Conservation (phyloP, 1,140 invertebrate species). For the Megalonaias nervosa region DNA sequence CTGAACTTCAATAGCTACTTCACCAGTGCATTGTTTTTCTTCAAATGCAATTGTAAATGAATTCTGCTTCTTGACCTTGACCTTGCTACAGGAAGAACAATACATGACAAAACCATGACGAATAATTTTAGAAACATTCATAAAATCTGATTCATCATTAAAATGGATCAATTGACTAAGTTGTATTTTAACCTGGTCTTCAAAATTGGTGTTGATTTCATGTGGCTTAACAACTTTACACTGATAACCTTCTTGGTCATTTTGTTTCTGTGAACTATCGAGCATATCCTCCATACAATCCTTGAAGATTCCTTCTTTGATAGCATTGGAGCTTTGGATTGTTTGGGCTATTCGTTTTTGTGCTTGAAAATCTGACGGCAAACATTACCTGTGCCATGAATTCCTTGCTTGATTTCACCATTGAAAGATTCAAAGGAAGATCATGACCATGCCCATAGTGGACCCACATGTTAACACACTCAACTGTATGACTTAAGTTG, state of each 20-base stretch:
- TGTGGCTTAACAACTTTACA: conserved; percentile 9
- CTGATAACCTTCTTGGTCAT: conserved; percentile 11
- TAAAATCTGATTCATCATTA: too few relatives aligned
- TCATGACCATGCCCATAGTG: too few relatives aligned
- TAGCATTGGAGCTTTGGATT: conserved; percentile 2
- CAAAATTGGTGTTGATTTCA: too few relatives aligned
- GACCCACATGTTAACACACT: too few relatives aligned
- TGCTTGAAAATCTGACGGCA: conserved; percentile 5
- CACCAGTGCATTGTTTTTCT: not conserved
- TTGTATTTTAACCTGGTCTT: too few relatives aligned
- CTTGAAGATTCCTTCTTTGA: conserved; percentile 5
- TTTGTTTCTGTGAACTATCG: conserved; percentile 32
- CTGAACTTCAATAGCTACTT: not conserved
- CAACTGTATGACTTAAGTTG: too few relatives aligned
- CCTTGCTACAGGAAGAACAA: conserved; percentile 17
- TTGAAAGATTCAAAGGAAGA: too few relatives aligned
- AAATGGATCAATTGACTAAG: too few relatives aligned
- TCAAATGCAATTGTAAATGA: too few relatives aligned
- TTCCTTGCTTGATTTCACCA: too few relatives aligned
- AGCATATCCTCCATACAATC: conserved; percentile 17
- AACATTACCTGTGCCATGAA: not conserved
- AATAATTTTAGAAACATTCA: too few relatives aligned
- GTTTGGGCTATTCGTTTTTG: conserved; percentile 16
- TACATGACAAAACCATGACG: conserved; percentile 26
- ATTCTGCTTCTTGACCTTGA: conserved; percentile 34